These are phyloP conservation scores for Calameuta idolon DNA, from an alignment of 2,888 invertebrate genomes.

Conservation along the genomic window DNA sequence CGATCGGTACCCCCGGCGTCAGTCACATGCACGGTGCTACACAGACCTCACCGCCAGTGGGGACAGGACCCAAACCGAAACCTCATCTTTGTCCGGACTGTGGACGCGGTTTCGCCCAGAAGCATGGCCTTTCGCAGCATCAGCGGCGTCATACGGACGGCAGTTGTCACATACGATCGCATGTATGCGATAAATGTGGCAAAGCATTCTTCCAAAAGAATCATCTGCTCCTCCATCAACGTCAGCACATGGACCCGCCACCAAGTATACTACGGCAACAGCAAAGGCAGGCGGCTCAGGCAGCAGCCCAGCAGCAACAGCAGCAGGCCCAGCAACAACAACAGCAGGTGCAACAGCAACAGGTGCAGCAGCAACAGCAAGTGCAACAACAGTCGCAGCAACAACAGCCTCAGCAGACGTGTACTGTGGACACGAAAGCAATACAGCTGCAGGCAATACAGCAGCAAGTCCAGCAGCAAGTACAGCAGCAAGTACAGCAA, in stretches of 20 bases:
- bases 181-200: conserved; percentile 83
- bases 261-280: conserved; percentile 68
- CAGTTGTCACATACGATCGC: conserved; percentile 82
- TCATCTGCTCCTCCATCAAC: conserved; percentile 83
- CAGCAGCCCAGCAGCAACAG: conserved; percentile 61
- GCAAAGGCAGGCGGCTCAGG: conserved; percentile 63
- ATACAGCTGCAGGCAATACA: conserved; percentile 59
- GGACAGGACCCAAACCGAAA: conserved; percentile 73
- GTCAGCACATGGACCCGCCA: conserved; percentile 81
- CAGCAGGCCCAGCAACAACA: conserved; percentile 44
- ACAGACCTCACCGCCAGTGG: conserved; percentile 64
- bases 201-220: conserved; percentile 90
- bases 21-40: conserved; percentile 65
- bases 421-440: conserved; percentile 53
- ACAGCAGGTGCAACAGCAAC: conserved; percentile 52
- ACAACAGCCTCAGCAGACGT: conserved; percentile 66
- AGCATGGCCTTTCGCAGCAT: conserved; percentile 85
- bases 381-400: conserved; percentile 58
- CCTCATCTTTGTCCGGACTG: conserved; percentile 84
- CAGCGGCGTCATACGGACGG: conserved; percentile 84
- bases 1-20: conserved; percentile 59
- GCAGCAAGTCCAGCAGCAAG: conserved; percentile 58
- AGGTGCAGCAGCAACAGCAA: conserved; percentile 61
- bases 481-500: conserved; percentile 60
- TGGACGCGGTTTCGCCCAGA: conserved; percentile 85